A percentile compares a stretch with the other conserved stretches of the same genome.
phyloP scores from a whole-genome alignment of 1,140 invertebrate genomes.

The Aplysia californica region DNA sequence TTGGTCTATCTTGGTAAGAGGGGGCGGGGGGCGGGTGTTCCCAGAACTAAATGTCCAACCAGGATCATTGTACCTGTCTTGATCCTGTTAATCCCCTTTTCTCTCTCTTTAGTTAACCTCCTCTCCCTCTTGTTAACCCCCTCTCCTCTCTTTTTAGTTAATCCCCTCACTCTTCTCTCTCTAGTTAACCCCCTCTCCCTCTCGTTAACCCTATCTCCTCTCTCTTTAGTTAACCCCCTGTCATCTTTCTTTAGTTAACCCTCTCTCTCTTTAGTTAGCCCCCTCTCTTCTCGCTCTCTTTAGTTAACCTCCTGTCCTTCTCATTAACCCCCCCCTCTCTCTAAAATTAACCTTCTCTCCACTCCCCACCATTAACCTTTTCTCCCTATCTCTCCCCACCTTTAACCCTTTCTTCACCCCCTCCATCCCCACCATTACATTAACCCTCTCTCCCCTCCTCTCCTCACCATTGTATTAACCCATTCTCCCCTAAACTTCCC shows the following conservation, averaged over 20 bases:
- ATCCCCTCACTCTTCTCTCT: neutral
- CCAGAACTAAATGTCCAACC: too few relatives aligned
- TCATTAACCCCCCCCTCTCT: neutral
- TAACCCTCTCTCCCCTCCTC: slow-evolving; percentile 18
- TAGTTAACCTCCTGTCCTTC: neutral
- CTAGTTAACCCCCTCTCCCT: neutral
- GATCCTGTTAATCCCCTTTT: too few relatives aligned
- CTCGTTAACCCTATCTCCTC: neutral
- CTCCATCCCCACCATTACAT: slow-evolving; percentile 27
- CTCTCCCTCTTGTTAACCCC: too few relatives aligned
- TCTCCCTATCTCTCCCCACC: neutral
- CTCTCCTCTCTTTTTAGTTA: neutral
- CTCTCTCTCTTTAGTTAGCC: neutral
- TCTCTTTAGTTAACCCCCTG: slow-evolving; percentile 9
- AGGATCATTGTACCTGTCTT: too few relatives aligned
- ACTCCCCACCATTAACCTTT: neutral
- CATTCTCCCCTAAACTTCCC: neutral
- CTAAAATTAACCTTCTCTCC: neutral
- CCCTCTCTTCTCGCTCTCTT: neutral
- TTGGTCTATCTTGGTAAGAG: too few relatives aligned
- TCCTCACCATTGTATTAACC: neutral
- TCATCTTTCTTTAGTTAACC: neutral
- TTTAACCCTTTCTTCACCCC: slow-evolving; percentile 12
- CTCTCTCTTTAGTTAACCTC: neutral
- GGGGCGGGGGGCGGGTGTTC: too few relatives aligned